Evolutionary conservation across 2,888 invertebrate species (phyloP).

Genomic region (Amblyjoppa fuscipennis): DNA sequence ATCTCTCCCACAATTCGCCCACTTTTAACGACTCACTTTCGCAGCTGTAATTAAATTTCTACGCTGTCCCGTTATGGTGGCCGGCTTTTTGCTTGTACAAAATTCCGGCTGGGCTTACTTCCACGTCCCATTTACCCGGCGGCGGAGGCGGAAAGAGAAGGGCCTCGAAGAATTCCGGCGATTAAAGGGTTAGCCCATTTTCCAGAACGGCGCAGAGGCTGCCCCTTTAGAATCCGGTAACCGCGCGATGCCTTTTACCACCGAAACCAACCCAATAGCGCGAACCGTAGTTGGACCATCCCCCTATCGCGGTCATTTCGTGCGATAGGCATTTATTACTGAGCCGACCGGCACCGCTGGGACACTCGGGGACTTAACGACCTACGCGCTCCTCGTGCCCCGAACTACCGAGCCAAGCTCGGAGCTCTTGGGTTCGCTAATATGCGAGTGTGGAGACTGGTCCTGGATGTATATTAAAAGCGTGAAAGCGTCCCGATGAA

Average conservation of each 20-base stretch:
- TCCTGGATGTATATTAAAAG: slow-evolving; percentile 54
- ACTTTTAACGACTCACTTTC: slow-evolving; percentile 69
- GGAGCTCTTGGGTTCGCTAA: slow-evolving; percentile 37
- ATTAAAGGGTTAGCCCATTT: slow-evolving; percentile 73
- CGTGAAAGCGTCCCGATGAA: slow-evolving; percentile 55
- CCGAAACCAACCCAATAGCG: slow-evolving; percentile 13
- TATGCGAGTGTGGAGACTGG: slow-evolving; percentile 38
- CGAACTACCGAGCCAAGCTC: slow-evolving; percentile 7
- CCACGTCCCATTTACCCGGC: slow-evolving; percentile 58
- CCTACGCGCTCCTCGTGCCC: slow-evolving; percentile 29
- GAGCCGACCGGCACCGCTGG: slow-evolving; percentile 32
- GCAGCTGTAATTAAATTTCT: slow-evolving; percentile 78
- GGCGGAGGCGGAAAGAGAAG: slow-evolving; percentile 1
- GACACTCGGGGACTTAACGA: slow-evolving; percentile 53
- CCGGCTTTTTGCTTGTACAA: slow-evolving; percentile 46
- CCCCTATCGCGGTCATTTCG: slow-evolving; percentile 64
- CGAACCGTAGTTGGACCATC: slow-evolving; percentile 17
- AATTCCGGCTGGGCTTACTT: slow-evolving; percentile 44
- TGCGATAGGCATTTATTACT: slow-evolving; percentile 69
- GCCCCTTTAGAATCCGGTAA: slow-evolving; percentile 46
- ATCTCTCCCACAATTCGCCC: not conserved
- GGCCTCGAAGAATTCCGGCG: slow-evolving; percentile 75
- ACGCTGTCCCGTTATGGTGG: slow-evolving; percentile 54
- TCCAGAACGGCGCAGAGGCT: slow-evolving; percentile 43
- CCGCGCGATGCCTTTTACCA: slow-evolving; percentile 22